Conservation (phyloP, 2,888 invertebrate genomes). For the Drosophila diplacantha region DNA sequence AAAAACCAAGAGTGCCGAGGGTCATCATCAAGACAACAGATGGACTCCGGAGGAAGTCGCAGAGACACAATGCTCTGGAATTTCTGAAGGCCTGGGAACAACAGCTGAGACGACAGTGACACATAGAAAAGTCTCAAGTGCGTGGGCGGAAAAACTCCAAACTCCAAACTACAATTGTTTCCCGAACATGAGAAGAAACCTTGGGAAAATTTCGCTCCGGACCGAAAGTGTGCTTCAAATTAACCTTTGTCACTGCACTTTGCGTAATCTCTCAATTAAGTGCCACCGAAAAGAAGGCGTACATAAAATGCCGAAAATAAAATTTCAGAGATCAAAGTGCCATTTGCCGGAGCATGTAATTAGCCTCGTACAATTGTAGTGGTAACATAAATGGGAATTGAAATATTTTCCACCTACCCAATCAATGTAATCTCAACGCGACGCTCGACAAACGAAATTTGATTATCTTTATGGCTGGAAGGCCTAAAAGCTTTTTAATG, state of each 20-base stretch:
- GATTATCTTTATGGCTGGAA: constrained; percentile 34
- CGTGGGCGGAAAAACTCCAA: constrained; percentile 43
- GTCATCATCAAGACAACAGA: constrained; percentile 27
- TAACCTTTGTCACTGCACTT: constrained; percentile 34
- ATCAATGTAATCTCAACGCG: constrained; percentile 57
- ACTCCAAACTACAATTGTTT: constrained; percentile 4
- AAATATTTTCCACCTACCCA: constrained; percentile 29
- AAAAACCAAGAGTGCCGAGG: constrained; percentile 16
- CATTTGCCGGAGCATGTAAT: constrained; percentile 30
- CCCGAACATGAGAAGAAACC: constrained; percentile 7
- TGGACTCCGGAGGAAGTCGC: constrained; percentile 20
- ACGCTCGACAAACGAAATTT: constrained; percentile 41
- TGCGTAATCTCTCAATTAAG: constrained; percentile 32
- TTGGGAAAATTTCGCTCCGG: constrained; percentile 15
- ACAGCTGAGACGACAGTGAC: constrained; percentile 37
- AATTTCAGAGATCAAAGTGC: constrained; percentile 36
- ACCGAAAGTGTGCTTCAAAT: constrained; percentile 17
- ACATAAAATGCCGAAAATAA: constrained; percentile 12
- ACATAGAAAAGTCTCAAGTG: constrained; percentile 45
- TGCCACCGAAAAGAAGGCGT: constrained; percentile 18
- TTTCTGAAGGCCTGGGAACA: constrained; percentile 48
- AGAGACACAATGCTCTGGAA: constrained; percentile 41
- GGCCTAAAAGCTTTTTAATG: constrained; percentile 44
- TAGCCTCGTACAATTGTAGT: constrained; percentile 13
- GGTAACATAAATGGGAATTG: constrained; percentile 6